Evolutionary conservation across 2,113 vertebrate species (phyloP), one percentile per base, ranked within the genome.

Genomic region (Nothoprocta perdicaria): DNA sequence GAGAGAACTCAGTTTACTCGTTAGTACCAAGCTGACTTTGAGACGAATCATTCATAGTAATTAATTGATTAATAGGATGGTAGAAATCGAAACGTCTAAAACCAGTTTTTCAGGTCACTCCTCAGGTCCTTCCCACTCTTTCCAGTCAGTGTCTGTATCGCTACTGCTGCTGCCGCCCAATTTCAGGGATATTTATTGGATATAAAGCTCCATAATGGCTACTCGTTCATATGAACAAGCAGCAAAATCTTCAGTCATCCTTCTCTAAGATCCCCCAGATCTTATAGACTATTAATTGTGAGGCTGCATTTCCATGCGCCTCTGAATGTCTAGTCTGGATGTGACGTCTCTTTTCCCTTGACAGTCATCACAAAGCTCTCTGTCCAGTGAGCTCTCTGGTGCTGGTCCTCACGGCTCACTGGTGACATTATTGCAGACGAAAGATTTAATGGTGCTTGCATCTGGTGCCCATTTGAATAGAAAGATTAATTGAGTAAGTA

Each of bases 381-480:
- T 61, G 58, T 48, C 46, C 84, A 14, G 63, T 8, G 74, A 43
- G 6, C 41, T 33, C 9, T 1, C 0, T 1, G 65, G 23, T 4
- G 6, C 8, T 0, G 26, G 52, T 38, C 21, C 41, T 24, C 9
- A 26, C 50, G 82, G 9, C 66, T 45, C 38, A 7, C 52, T 62
- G 84, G 26, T 45, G 46, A 26, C 52, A 3, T 19, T 33, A 4
- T 12, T 19, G 9, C 57, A 45, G 75, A 29, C 33, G 31, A 41
- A 10, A 69, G 35, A n/a, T n/a, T 80, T 80, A 19, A 22, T 46
- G 35, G 53, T 61, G 63, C 53, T 76, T 3, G 0, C 35, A 38
- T 35, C 1, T 1, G 63, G 31, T 4, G 1, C 3, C 0, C 4
- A 1, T 33, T 72, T 26, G 29, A 46, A 33, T 6, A 52, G 50